phyloP scores from a whole-genome alignment of 1,140 invertebrate genomes.

The Caenorhabditis elegans region DNA sequence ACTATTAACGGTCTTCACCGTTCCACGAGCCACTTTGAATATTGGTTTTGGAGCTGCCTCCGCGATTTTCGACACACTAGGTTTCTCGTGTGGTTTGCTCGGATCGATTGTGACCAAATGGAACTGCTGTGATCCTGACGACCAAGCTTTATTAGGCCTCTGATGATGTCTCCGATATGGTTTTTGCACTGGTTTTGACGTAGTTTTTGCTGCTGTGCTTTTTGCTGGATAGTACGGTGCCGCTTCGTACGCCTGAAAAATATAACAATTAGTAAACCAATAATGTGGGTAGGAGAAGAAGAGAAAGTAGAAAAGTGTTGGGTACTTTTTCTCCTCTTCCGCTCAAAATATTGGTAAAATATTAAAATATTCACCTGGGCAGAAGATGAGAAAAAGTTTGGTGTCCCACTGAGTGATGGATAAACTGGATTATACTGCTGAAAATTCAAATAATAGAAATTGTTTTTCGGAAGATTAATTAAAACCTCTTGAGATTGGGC shows the following conservation, averaged over 20 bases:
- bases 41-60: not conserved
- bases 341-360: not conserved
- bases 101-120: not conserved
- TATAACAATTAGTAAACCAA: too few species aligned
- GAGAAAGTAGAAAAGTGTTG: not conserved
- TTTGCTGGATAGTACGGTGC: conserved; percentile 3
- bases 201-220: not conserved
- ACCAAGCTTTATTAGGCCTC: not conserved
- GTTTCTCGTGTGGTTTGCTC: not conserved
- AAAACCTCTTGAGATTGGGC: not conserved
- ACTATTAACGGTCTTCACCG: not conserved
- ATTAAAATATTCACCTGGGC: not conserved
- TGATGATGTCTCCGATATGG: not conserved
- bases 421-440: conserved; percentile 16
- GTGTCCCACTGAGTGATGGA: not conserved
- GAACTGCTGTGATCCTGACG: not conserved
- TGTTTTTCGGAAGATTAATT: not conserved
- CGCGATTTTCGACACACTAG: not conserved
- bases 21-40: conserved; percentile 16
- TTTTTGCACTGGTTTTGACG: not conserved
- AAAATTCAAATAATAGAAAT: not conserved
- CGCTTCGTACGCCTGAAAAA: not conserved
- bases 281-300: not conserved
- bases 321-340: not conserved
- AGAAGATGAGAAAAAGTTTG: conserved; percentile 28